Percentiles rank a stretch among this genome's conserved stretches.
phyloP scores from a whole-genome alignment of 2,888 invertebrate genomes.

The Drosophila phalerata region DNA sequence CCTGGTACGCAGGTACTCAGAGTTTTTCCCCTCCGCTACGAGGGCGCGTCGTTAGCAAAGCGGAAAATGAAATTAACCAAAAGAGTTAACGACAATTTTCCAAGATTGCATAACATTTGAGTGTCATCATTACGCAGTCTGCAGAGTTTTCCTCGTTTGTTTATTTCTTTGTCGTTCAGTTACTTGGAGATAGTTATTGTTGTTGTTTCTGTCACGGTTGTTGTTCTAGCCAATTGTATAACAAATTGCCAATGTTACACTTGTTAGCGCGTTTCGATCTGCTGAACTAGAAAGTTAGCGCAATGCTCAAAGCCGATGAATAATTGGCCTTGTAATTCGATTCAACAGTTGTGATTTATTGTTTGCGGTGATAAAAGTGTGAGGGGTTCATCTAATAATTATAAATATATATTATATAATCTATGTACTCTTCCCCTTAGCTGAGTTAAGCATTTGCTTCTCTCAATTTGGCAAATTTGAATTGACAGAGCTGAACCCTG shows the following conservation, averaged over 20 bases:
- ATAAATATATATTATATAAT: background rate
- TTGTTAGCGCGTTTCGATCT: slow-evolving; percentile 75
- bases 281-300: slow-evolving; percentile 61
- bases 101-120: slow-evolving; percentile 60
- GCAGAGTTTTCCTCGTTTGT: slow-evolving; percentile 30
- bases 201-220: slow-evolving; percentile 41
- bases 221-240: slow-evolving; percentile 72
- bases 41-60: slow-evolving; percentile 55
- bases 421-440: background rate
- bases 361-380: background rate
- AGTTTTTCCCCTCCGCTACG: slow-evolving; percentile 20
- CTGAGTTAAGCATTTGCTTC: background rate
- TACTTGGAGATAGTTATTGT: slow-evolving; percentile 41
- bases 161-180: slow-evolving; percentile 47
- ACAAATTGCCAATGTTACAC: slow-evolving; percentile 78
- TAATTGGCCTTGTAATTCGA: slow-evolving; percentile 42
- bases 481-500: slow-evolving; percentile 4
- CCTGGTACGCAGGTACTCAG: slow-evolving; percentile 9
- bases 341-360: slow-evolving; percentile 3
- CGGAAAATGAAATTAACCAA: slow-evolving; percentile 72
- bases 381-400: background rate
- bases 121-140: slow-evolving; percentile 34
- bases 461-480: slow-evolving; percentile 9
- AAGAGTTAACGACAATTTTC: slow-evolving; percentile 69
- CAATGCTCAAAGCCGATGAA: slow-evolving; percentile 15